These are phyloP conservation scores for Vicugna pacos DNA, from an alignment of 2,113 vertebrate genomes.

Conservation along the genomic window DNA sequence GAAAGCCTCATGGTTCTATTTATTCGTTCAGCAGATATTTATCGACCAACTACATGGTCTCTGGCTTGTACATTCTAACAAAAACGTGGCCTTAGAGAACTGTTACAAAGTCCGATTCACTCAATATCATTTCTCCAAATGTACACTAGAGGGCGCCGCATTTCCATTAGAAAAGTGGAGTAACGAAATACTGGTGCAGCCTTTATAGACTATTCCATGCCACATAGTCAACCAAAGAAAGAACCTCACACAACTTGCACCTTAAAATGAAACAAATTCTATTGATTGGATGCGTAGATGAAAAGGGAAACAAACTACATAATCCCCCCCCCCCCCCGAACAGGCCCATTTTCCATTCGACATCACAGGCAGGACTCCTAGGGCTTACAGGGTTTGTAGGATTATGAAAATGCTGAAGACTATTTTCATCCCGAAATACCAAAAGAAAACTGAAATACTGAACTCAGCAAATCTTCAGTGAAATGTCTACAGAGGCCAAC, in stretches of 20 bases:
- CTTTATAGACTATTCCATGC: accelerated
- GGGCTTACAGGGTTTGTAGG: background rate
- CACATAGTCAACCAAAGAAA: background rate
- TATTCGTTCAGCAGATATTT: background rate
- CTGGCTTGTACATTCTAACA: background rate
- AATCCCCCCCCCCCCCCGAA: background rate
- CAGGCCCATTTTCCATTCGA: background rate
- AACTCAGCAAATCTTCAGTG: background rate
- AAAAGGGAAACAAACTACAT: background rate
- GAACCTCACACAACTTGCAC: background rate
- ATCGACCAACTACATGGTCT: background rate
- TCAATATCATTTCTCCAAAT: background rate
- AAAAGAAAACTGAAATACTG: background rate
- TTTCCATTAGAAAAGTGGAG: background rate
- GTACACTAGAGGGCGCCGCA: slow-evolving; percentile 36
- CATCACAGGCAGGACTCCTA: background rate
- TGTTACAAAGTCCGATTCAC: background rate
- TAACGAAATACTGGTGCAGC: accelerated
- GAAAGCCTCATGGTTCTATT: background rate
- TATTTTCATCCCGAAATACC: background rate
- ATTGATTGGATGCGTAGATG: background rate
- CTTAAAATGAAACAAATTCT: background rate
- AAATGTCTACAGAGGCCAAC: background rate
- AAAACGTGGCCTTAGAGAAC: accelerated
- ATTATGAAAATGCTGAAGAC: background rate